A percentile compares a stretch with the other conserved stretches of the same genome.
Evolutionary conservation across 2,113 vertebrate species (phyloP).

Genomic region (Callipepla californica): DNA sequence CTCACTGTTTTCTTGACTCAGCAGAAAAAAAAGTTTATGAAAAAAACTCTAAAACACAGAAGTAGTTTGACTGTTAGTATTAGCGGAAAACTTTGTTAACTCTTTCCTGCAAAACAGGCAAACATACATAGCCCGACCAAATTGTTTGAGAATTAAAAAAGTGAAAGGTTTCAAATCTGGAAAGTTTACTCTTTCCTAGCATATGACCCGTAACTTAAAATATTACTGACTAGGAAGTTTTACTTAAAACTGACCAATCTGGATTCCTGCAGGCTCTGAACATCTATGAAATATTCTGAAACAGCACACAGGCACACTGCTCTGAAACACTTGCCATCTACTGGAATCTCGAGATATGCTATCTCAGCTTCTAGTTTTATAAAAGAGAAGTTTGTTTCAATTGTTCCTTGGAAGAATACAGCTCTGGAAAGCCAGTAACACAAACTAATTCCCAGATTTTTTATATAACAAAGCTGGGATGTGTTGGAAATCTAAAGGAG

Average conservation of each 20-base stretch:
- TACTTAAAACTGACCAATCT: neutral
- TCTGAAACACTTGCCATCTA: neutral
- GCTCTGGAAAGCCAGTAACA: neutral
- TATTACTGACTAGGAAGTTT: neutral
- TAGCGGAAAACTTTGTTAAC: neutral
- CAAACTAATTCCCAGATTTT: neutral
- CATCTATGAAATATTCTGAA: neutral
- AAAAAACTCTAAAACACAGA: neutral
- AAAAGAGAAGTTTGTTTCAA: neutral
- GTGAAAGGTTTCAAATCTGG: neutral
- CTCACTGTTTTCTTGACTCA: constrained; percentile 60
- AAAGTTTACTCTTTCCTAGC: neutral
- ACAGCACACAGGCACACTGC: neutral
- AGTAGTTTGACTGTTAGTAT: neutral
- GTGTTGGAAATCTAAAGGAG: neutral
- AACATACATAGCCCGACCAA: neutral
- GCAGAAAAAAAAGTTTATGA: constrained; percentile 13
- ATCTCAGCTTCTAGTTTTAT: neutral
- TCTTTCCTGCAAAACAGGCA: neutral
- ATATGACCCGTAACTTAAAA: neutral
- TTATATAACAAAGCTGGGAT: neutral
- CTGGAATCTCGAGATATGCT: neutral
- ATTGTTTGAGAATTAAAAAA: neutral
- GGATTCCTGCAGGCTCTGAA: neutral
- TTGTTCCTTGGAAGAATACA: neutral